Conservation (phyloP, 37 sponge, comb jelly and placozoan species). For the Chondrilla cf. caribensis region DNA sequence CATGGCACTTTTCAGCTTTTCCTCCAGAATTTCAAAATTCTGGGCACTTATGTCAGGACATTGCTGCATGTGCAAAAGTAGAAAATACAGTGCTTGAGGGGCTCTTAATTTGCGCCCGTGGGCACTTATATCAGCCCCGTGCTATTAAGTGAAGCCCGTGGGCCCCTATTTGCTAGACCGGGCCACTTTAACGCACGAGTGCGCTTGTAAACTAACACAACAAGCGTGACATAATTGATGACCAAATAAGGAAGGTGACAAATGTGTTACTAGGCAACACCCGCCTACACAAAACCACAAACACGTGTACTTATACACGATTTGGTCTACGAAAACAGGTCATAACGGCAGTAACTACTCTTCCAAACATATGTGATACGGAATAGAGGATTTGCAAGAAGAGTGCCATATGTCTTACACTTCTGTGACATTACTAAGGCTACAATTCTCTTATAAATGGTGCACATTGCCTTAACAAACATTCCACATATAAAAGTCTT, state of each 20-base stretch:
- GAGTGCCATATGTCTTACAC: too few relatives aligned
- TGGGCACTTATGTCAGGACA: background rate
- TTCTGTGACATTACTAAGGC: too few relatives aligned
- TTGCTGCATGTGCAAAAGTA: background rate
- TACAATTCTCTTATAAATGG: too few relatives aligned
- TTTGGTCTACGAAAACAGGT: too few relatives aligned
- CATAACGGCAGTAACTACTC: too few relatives aligned
- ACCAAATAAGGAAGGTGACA: constrained; percentile 6
- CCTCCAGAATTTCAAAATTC: background rate
- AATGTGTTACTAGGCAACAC: background rate
- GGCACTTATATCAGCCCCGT: background rate
- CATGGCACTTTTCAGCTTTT: background rate
- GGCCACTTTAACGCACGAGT: background rate
- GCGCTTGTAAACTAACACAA: background rate
- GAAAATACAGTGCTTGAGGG: background rate
- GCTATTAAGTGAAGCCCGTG: background rate
- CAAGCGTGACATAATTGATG: background rate
- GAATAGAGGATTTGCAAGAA: too few relatives aligned
- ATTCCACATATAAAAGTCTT: too few relatives aligned
- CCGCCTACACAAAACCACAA: background rate
- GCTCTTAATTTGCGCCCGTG: background rate
- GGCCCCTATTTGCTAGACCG: background rate
- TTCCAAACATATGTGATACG: too few relatives aligned
- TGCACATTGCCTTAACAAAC: too few relatives aligned
- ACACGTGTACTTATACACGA: too few relatives aligned